A percentile compares a stretch with the other conserved stretches of the same genome.
Evolutionary conservation across 2,888 invertebrate genomes (phyloP).

Genomic region (Capitulum mitella): DNA sequence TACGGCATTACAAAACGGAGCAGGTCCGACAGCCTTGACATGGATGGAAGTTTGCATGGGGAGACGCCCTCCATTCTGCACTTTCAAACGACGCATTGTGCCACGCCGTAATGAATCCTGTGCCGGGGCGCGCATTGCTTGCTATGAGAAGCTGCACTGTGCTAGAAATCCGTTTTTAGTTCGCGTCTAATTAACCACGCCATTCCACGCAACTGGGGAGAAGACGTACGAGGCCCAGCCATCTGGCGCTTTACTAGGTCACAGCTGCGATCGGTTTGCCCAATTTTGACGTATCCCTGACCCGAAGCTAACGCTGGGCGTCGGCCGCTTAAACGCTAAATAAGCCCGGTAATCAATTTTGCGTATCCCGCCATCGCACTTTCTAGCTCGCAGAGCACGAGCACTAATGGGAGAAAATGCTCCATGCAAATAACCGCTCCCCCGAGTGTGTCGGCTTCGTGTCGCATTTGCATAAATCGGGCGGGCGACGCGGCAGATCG

Average conservation of each 20-base stretch:
- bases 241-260: conserved; percentile 9
- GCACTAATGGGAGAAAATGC: neutral
- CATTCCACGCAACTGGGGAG: too few relatives aligned
- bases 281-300: neutral
- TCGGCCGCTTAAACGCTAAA: neutral
- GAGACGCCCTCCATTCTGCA: neutral
- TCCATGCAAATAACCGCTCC: neutral
- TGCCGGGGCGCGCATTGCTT: too few relatives aligned
- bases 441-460: neutral
- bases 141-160: too few relatives aligned
- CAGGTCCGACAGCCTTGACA: conserved; percentile 6
- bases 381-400: neutral
- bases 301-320: neutral
- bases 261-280: neutral
- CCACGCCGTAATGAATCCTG: neutral
- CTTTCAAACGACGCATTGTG: neutral
- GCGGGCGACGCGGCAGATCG: neutral
- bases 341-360: conserved; percentile 7
- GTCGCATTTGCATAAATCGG: neutral
- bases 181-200: neutral
- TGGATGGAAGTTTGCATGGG: neutral
- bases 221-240: too few relatives aligned
- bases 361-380: neutral
- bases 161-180: too few relatives aligned
- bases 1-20: too few relatives aligned